Evolutionary conservation across 2,113 vertebrate genomes (phyloP), one percentile per base, ranked within the genome.

Genomic region (Xiphophorus couchianus): DNA sequence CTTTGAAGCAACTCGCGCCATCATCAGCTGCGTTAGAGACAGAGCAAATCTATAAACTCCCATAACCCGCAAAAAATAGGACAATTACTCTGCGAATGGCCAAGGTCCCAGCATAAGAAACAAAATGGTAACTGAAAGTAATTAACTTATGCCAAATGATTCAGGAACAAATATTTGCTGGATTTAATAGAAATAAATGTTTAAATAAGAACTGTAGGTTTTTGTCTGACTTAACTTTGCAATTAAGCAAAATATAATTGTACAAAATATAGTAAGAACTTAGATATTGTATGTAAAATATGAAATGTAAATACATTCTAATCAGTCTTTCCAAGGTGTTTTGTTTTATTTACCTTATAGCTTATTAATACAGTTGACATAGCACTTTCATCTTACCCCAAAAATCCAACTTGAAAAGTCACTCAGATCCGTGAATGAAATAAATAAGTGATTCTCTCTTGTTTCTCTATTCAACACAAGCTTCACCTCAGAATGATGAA

Each of bases 181-280:
- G 54, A 61, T 79, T 79, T 91, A 83, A 85, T 71, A 44, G 78
- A 86, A 78, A 5, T 30, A 15, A 29, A 76, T 51, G 19, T 17
- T 39, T 4, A 0, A 85, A 82, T 69, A 54, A 35, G 64, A 58
- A 64, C 67, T 48, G 75, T 31, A 28, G 2, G 29, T 76, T 60
- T 58, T 51, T 33, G 76, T 80, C 71, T 22, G 42, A 65, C 80
- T 80, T 85, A 78, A 86, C 66, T 62, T 69, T 15, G 35, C 62
- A 65, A 82, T 89, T 83, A 87, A 91, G 80, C 72, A 82, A 88
- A 84, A 73, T 37, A 73, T 71, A 25, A 66, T 10, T 37, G 35
- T 6, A 68, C 42, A 78, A 42, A 66, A 84, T 51, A 22, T 1
- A 44, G 12, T 4, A 5, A 51, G 48, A 51, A 22, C 37, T 12